Evolutionary conservation across 2,113 vertebrate genomes (phyloP), one percentile per base, ranked within the genome.

Genomic region (Elephas maximus): DNA sequence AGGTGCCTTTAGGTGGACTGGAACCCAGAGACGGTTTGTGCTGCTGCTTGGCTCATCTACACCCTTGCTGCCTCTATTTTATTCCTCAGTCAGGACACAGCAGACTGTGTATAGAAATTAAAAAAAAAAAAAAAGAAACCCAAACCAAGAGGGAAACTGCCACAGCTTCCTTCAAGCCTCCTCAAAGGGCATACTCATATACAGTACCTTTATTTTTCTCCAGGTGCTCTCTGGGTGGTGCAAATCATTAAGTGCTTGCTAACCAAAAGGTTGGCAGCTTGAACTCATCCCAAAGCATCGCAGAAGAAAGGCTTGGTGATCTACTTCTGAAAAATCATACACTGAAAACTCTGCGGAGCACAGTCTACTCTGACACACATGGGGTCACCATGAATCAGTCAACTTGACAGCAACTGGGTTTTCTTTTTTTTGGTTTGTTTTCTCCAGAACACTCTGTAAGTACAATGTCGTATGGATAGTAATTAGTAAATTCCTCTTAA

Each of bases 91-190:
- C 37, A 74, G 57, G 26, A 76, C 65, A 77, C 67, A 71, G 73
- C 41, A 88, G 76, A 21, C 74, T 94, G 24, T 20, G 2, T 86
- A 60, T 44, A 48, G 37, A 12, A 71, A 88, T 93, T 78, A 62
- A 62, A 33, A 57, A 48, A 76, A 63, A 76, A 87, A 41, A 78
- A 44, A 14, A 62, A 48, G 37, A 85, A 44, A 77, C 77, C 8
- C 71, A 90, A 97, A 93, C 15, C 48, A 82, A 89, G 63, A 79
- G 74, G 69, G 44, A 96, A 95, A 82, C 41, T 65, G 11, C 21
- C 4, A 9, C 45, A 30, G 23, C 6, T 91, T 69, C 30, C 69
- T 77, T 65, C 53, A 78, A 45, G 74, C 33, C 65, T 48, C 67
- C 53, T 86, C 71, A 63, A 26, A 65, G n/a, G 21, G 3, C 21